Evolutionary conservation across 1,140 invertebrate genomes (phyloP), one percentile per base, ranked within the genome.

Genomic region (Mya arenaria): DNA sequence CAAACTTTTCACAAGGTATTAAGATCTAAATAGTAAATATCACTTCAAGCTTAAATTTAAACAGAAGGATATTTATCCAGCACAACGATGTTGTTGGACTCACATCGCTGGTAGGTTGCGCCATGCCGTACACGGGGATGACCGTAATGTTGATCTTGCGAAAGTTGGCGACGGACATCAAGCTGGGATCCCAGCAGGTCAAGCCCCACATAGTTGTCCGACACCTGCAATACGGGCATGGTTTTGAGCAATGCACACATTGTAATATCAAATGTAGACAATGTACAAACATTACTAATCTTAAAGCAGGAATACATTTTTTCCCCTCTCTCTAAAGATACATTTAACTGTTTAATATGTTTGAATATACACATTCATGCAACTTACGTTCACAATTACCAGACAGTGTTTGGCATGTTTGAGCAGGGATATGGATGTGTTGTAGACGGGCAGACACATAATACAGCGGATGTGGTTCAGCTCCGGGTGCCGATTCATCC

Each of bases 81-180:
- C 41, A 19, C 41, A 10, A 10, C 10, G 10, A 44, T 10, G 19
- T 44, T n/a, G n/a, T n/a, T n/a, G 63, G 44, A 84, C 88, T 85
- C 84, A 92, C 91, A 73, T 90, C 84, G 79, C 88, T 85, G 23
- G 85, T 83, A 10, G 91, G 91, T 82, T 92, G 91, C 34, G 91
- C 91, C 91, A 92, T 92, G 55, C 91, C 91, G 81, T 89, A 92
- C 3, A 92, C 82, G 10, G 89, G 88, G 37, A 92, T 87, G 13
- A 87, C 88, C 80, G 87, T 89, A 13, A 91, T 72, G 75, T 88
- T 88, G 39, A 92, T 82, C 34, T 86, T 85, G 37, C 91, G 88
- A 82, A 92, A 92, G 73, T 92, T 92, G 37, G 90, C 87, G 28
- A 91, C 91, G 83, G 4, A 92, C 87, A 74, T 92, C 90, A 81